These are phyloP conservation scores for Mythimna albipuncta DNA, from an alignment of 2,888 invertebrate species.

Conservation along the genomic window DNA sequence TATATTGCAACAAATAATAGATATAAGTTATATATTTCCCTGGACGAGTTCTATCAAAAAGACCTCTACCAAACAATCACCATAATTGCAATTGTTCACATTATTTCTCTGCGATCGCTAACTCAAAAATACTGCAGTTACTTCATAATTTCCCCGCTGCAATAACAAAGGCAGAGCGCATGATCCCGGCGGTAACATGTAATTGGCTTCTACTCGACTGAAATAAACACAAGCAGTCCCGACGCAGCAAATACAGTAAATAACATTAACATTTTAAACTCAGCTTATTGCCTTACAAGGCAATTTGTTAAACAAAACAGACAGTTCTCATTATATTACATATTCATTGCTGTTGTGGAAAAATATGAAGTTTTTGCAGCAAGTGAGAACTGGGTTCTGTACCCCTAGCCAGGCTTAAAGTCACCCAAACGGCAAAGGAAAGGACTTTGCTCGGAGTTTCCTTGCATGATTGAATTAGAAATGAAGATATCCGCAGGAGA, in stretches of 20 bases:
- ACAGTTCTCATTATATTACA: slow-evolving; percentile 29
- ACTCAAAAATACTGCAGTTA: slow-evolving; percentile 1
- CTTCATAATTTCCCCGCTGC: slow-evolving; percentile 15
- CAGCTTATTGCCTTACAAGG: slow-evolving; percentile 17
- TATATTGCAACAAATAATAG: too few species aligned
- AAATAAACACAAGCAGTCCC: slow-evolving; percentile 3
- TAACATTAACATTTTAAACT: slow-evolving; percentile 28
- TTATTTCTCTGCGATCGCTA: background rate
- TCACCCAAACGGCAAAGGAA: too few species aligned
- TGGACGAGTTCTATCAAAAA: too few species aligned
- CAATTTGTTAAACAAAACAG: slow-evolving; percentile 44
- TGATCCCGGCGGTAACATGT: slow-evolving; percentile 29
- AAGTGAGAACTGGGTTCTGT: background rate
- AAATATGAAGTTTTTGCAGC: background rate
- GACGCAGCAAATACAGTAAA: slow-evolving; percentile 14
- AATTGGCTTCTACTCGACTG: slow-evolving; percentile 17
- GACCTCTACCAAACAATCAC: background rate
- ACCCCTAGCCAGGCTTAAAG: too few species aligned
- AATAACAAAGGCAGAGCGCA: slow-evolving; percentile 5
- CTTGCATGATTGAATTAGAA: too few species aligned
- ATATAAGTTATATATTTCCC: too few species aligned
- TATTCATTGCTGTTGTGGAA: slow-evolving; percentile 35
- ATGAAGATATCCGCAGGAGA: too few species aligned
- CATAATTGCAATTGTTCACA: background rate
- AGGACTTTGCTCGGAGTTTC: too few species aligned